Evolutionary conservation across 2,113 vertebrate species (phyloP), one percentile per base, ranked within the genome.

Genomic region (Elephas maximus): DNA sequence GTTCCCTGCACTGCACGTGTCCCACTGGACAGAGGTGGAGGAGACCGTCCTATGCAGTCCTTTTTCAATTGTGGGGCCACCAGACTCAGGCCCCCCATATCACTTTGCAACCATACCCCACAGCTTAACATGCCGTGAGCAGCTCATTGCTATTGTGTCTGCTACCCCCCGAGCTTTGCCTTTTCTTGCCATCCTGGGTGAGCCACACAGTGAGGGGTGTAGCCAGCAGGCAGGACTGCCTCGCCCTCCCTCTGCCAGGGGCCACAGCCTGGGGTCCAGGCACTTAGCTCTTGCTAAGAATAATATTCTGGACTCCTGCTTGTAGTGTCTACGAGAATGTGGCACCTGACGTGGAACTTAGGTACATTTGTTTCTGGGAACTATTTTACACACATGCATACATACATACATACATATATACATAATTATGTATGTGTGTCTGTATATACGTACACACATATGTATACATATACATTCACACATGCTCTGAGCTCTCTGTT

Each of bases 1-100:
- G 63, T 1, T 5, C 28, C 28, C 60, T 23, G 6, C 0, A 0
- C 71, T 18, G 45, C 48, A 21, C 26, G 0, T 1, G 2, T 5
- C 6, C 1, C 48, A 48, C 33, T 41, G 12, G 17, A 33, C 24
- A 74, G 30, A 48, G 51, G 30, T 57, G 41, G 7, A 60, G 85
- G 53, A 24, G 18, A 26, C 11, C 51, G 28, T 33, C 33, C 30
- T 77, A 11, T 37, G n/a, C 18, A 37, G 24, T 41, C 9, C 76
- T 57, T 26, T 71, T 41, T 41, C 37, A 5, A n/a, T 33, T 4
- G 18, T 84, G 73, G 20, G 53, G 71, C 57, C 15, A 3, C 11
- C 1, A 0, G 10, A 20, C 82, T 81, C n/a, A 48, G 79, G 45
- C 6, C 11, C 17, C 63, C 48, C 26, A 79, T 3, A 17, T 24